A percentile compares a stretch with the other conserved stretches of the same genome.
Conservation (phyloP, 2,888 invertebrate genomes). For the Sminthurinus aureus region DNA sequence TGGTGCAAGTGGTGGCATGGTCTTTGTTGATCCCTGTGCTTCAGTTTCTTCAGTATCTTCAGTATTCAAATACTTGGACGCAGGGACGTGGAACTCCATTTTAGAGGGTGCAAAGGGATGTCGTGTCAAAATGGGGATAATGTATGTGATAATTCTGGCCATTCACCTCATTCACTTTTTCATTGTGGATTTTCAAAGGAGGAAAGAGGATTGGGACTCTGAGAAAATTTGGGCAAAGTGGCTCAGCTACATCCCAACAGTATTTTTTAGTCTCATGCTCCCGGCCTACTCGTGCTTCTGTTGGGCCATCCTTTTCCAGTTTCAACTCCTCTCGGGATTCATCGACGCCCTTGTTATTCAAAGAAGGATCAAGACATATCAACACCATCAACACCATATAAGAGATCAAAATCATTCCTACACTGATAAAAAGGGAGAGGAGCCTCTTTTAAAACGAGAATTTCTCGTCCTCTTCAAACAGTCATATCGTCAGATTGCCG, state of each 20-base stretch:
- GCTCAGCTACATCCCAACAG: not conserved
- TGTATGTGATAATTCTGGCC: constrained; percentile 28
- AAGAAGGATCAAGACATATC: constrained; percentile 26
- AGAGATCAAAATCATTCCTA: not conserved
- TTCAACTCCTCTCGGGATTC: constrained; percentile 39
- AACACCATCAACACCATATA: not conserved
- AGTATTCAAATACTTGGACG: not conserved
- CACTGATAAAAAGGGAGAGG: too few species aligned
- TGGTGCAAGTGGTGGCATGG: not conserved
- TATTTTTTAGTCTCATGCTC: constrained; percentile 42
- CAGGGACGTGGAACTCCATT: not conserved
- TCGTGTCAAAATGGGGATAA: constrained; percentile 18
- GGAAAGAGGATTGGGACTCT: not conserved
- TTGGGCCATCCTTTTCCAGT: constrained; percentile 47
- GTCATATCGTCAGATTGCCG: constrained; percentile 47
- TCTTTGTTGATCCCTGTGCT: too few species aligned
- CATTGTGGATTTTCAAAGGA: not conserved
- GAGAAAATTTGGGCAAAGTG: constrained; percentile 7
- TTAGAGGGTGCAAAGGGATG: not conserved
- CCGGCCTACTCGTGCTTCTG: constrained; percentile 50
- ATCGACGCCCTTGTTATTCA: constrained; percentile 43
- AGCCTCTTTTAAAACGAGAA: not conserved
- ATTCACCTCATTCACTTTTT: constrained; percentile 42
- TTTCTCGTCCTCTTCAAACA: constrained; percentile 49
- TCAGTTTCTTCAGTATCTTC: too few species aligned